phyloP scores from a whole-genome alignment of 2,797 vertebrate species.

The Apogon talboti region DNA sequence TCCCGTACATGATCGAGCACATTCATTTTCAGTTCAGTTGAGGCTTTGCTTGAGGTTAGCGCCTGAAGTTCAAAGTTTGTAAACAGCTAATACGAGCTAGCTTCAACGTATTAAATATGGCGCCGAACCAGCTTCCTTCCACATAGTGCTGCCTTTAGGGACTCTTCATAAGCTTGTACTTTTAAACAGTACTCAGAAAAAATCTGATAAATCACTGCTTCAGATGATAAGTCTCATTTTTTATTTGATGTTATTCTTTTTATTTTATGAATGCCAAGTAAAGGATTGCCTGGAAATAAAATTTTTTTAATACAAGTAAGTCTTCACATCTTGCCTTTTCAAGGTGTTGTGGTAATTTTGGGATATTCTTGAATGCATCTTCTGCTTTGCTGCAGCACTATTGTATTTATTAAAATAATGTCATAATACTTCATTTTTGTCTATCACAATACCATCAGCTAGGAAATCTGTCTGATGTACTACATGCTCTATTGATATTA shows the following conservation, averaged over 20 bases:
- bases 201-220: not conserved
- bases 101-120: slow-evolving; percentile 76
- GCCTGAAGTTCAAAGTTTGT: slow-evolving; percentile 37
- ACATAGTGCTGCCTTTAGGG: slow-evolving; percentile 50
- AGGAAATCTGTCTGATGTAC: no score
- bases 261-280: no score
- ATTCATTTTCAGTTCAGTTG: slow-evolving; percentile 83
- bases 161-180: slow-evolving; percentile 1
- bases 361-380: not conserved
- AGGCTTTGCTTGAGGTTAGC: not conserved
- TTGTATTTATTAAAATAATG: no score
- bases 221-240: fast-evolving
- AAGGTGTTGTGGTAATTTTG: not conserved
- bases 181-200: fast-evolving
- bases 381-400: slow-evolving; percentile 8
- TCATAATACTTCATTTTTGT: not conserved
- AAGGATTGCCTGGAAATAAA: not conserved
- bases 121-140: slow-evolving; percentile 66
- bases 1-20: slow-evolving; percentile 96
- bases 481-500: no score
- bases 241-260: not conserved
- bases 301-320: not conserved
- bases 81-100: slow-evolving; percentile 64
- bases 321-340: not conserved
- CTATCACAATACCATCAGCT: no score